Percentiles rank a stretch among this genome's conserved stretches.
Evolutionary conservation across 2,113 vertebrate genomes (phyloP).

Genomic region (Galemys pyrenaicus): DNA sequence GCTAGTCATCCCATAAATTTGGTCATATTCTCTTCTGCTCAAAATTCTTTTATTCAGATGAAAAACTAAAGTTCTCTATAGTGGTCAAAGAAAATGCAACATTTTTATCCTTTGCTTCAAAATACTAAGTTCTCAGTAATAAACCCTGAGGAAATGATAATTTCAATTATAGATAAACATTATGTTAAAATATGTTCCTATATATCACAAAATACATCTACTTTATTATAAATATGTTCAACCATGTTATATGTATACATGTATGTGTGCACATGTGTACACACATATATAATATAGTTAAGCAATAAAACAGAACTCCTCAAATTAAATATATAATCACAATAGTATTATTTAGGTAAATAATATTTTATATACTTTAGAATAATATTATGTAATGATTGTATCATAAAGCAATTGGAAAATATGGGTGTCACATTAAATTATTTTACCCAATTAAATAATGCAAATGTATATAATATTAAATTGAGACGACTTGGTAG

Average conservation of each 20-base stretch:
- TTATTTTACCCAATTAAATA: neutral
- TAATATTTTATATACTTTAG: neutral
- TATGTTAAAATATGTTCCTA: neutral
- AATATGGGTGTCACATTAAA: neutral
- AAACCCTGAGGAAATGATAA: constrained; percentile 15
- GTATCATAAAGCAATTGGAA: neutral
- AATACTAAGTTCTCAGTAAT: neutral
- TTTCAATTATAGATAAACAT: neutral
- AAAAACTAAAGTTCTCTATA: neutral
- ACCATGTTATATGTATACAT: too few relatives aligned
- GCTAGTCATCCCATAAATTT: neutral
- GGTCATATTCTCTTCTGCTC: neutral
- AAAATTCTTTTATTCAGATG: neutral
- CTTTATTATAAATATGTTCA: neutral
- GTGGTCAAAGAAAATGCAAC: neutral
- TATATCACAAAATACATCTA: neutral
- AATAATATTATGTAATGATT: neutral
- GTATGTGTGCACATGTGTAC: neutral
- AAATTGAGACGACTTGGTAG: neutral
- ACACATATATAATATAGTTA: neutral
- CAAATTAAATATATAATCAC: neutral
- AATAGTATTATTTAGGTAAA: neutral
- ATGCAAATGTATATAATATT: neutral
- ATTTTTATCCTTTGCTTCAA: neutral
- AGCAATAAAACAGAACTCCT: neutral